These are phyloP conservation scores for Drosophila pseudotakahashii DNA, from an alignment of 2,888 invertebrate species.

Conservation along the genomic window DNA sequence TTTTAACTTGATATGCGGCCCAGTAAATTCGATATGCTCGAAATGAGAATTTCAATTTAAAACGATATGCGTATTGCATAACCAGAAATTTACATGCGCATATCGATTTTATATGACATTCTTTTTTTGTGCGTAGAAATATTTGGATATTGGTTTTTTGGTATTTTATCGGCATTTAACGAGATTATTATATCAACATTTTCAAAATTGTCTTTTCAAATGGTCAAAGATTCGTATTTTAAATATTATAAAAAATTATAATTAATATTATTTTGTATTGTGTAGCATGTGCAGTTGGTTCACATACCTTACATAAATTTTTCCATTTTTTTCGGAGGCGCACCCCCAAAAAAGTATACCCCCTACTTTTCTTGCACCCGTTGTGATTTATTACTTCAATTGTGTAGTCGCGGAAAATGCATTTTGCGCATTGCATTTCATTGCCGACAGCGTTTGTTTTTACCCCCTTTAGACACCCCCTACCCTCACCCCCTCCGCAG, in stretches of 20 bases:
- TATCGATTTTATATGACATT: too few relatives aligned
- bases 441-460: conserved; percentile 74
- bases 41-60: too few relatives aligned
- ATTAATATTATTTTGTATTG: background rate
- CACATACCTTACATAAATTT: conserved; percentile 31
- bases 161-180: too few relatives aligned
- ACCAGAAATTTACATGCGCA: too few relatives aligned
- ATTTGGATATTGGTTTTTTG: background rate
- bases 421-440: conserved; percentile 79
- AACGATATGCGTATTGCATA: too few relatives aligned
- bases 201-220: background rate
- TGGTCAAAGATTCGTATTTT: background rate
- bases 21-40: too few relatives aligned
- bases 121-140: too few relatives aligned
- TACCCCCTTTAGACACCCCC: conserved; percentile 9
- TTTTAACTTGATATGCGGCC: too few relatives aligned
- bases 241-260: background rate
- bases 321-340: conserved; percentile 3
- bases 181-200: background rate
- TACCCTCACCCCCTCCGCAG: conserved; percentile 12
- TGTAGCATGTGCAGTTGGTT: conserved; percentile 21
- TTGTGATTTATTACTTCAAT: conserved; percentile 78
- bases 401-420: conserved; percentile 78
- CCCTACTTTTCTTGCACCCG: conserved; percentile 32
- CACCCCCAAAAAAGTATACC: conserved; percentile 18